A percentile compares a stretch with the other conserved stretches of the same genome.
Conservation (phyloP, 2,113 vertebrate genomes). For the Psilopsiagon aurifrons region DNA sequence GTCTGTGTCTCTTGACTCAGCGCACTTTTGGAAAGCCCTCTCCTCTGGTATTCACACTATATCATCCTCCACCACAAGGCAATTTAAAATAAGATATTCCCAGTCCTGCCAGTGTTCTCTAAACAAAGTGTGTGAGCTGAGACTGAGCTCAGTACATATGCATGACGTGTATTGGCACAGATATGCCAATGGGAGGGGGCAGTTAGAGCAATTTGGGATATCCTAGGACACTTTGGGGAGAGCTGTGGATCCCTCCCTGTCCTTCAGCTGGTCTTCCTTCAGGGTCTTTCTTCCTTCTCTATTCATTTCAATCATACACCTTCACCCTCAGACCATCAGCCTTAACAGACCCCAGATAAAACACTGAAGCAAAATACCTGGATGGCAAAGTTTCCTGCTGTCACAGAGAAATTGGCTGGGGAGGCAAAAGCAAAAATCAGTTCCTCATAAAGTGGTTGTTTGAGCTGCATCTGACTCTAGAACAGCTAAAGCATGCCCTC, state of each 20-base stretch:
- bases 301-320: background rate
- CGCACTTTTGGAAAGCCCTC: constrained; percentile 21
- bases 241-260: background rate
- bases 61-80: constrained; percentile 25
- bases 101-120: constrained; percentile 13
- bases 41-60: constrained; percentile 30
- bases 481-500: background rate
- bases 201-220: background rate
- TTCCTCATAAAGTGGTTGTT: background rate
- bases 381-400: background rate
- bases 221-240: background rate
- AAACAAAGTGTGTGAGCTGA: constrained; percentile 12
- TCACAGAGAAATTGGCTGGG: background rate
- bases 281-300: background rate
- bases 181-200: background rate
- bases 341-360: background rate
- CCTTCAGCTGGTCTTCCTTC: background rate
- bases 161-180: background rate
- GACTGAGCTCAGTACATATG: constrained; percentile 17
- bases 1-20: background rate
- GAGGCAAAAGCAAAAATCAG: background rate
- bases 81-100: constrained; percentile 33
- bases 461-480: background rate
- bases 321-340: background rate
- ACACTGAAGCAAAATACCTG: background rate